These are phyloP conservation scores for Xenopus laevis DNA, from an alignment of 2,113 vertebrate species.

Conservation along the genomic window DNA sequence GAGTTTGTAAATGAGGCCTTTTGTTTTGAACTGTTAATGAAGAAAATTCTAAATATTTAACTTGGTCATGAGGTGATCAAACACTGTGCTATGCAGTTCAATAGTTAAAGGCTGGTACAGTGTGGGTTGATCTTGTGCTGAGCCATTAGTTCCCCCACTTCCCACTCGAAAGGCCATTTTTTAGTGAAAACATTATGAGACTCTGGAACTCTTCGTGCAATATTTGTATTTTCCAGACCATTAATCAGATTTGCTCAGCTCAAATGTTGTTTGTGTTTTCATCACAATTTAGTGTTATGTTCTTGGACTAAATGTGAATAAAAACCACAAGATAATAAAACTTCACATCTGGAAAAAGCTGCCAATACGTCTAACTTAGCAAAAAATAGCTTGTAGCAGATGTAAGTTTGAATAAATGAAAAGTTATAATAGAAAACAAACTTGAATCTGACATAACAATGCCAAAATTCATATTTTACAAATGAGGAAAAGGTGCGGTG, in stretches of 20 bases:
- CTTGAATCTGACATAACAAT: background rate
- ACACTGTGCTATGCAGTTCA: too few species aligned
- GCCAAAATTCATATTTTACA: background rate
- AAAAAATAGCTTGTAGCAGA: background rate
- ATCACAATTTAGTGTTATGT: background rate
- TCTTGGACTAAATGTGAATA: background rate
- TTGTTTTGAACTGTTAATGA: too few species aligned
- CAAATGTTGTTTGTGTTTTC: background rate
- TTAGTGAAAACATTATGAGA: background rate
- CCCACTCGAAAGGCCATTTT: too few species aligned
- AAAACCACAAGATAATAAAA: constrained; percentile 5
- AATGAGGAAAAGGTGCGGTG: background rate
- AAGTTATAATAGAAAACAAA: background rate
- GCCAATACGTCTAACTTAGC: background rate
- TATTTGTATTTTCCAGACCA: background rate
- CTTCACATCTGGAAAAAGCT: background rate
- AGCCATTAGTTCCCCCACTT: too few species aligned
- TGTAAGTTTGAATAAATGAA: background rate
- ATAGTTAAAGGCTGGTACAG: too few species aligned
- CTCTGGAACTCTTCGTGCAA: background rate
- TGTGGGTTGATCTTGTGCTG: too few species aligned
- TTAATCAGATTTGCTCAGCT: background rate
- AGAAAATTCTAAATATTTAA: too few species aligned
- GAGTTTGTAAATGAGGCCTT: too few species aligned
- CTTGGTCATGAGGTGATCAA: too few species aligned